These are phyloP conservation scores for Xenopus laevis DNA, from an alignment of 2,113 vertebrate species.

Conservation along the genomic window DNA sequence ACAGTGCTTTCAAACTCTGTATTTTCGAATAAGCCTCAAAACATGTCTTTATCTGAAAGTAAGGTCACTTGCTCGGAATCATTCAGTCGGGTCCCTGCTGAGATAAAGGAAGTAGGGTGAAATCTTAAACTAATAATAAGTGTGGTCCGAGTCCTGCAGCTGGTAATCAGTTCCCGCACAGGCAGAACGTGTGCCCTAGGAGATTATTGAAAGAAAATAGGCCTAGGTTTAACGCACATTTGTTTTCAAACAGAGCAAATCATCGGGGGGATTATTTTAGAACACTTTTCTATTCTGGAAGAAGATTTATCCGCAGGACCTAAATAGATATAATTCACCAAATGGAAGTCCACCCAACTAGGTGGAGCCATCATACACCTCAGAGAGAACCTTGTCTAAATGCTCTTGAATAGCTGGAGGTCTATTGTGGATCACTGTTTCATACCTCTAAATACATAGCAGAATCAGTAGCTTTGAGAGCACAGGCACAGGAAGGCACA, in stretches of 20 bases:
- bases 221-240: slow-evolving; percentile 52
- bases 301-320: slow-evolving; percentile 45
- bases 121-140: slow-evolving; percentile 75
- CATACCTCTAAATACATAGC: not conserved
- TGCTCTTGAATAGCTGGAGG: not conserved
- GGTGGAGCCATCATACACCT: slow-evolving; percentile 7
- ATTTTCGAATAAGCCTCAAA: slow-evolving; percentile 59
- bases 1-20: slow-evolving; percentile 64
- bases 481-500: not conserved
- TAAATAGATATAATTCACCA: slow-evolving; percentile 29
- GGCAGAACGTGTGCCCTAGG: slow-evolving; percentile 63
- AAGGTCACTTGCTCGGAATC: slow-evolving; percentile 62
- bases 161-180: slow-evolving; percentile 66
- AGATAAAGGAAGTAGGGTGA: slow-evolving; percentile 68
- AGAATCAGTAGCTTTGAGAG: not conserved
- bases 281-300: slow-evolving; percentile 46
- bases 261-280: slow-evolving; percentile 46
- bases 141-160: slow-evolving; percentile 63
- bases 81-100: slow-evolving; percentile 58
- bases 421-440: not conserved
- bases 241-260: slow-evolving; percentile 51
- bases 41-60: slow-evolving; percentile 66
- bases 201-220: slow-evolving; percentile 73
- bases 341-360: slow-evolving; percentile 10
- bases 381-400: slow-evolving; percentile 2